A percentile compares a stretch with the other conserved stretches of the same genome.
Evolutionary conservation across 1,140 invertebrate genomes (phyloP).

Genomic region (Asobara japonica): DNA sequence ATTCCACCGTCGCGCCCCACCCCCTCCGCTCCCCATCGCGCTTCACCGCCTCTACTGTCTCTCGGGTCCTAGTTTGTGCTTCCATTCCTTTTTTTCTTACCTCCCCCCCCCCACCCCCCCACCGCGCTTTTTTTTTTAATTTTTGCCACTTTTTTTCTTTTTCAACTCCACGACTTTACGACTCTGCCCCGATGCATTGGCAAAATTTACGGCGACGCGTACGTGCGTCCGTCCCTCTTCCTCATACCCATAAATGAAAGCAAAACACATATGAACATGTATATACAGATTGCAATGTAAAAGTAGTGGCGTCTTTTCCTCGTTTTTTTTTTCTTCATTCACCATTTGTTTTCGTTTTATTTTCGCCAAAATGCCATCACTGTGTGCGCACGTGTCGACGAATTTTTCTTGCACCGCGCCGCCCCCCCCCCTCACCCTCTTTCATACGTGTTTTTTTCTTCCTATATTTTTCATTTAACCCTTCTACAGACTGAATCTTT

Average conservation of each 20-base stretch:
- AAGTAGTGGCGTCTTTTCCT: background rate
- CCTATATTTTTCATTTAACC: background rate
- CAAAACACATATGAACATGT: constrained; percentile 6
- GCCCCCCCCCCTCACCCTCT: background rate
- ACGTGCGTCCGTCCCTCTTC: constrained; percentile 38
- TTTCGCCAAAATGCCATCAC: background rate
- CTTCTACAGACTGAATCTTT: background rate
- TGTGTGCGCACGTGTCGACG: constrained; percentile 16
- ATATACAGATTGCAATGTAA: background rate
- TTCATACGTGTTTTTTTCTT: background rate
- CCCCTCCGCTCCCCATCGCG: background rate
- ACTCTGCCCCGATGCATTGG: constrained; percentile 49
- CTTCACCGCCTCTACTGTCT: background rate
- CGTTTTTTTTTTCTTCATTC: background rate
- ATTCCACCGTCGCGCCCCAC: constrained; percentile 34
- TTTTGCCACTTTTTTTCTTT: constrained; percentile 18
- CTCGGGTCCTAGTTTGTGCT: constrained; percentile 29
- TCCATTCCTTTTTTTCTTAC: background rate
- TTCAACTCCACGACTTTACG: constrained; percentile 42
- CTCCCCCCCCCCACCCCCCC: too few relatives aligned
- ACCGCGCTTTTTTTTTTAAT: constrained; percentile 20
- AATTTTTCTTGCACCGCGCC: constrained; percentile 1
- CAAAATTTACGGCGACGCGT: constrained; percentile 54
- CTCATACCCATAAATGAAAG: constrained; percentile 14
- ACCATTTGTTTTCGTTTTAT: background rate